Base-by-base conservation (phyloP, 1,140 invertebrate species). In the Sitophilus oryzae region DNA sequence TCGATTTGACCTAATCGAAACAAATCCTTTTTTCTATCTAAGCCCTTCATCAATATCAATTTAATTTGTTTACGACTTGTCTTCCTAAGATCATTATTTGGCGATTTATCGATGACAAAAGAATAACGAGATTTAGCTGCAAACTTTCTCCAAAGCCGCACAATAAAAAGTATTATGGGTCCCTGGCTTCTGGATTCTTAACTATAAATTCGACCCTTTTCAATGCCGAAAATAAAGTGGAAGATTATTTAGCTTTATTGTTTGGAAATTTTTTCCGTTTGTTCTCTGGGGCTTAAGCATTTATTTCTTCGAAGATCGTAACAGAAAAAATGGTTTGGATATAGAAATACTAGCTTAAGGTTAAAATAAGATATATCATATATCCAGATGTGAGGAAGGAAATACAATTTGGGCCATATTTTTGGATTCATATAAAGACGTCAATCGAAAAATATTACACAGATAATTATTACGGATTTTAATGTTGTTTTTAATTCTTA, bases 111-210 rank as follows among this genome's bases (percentile, higher is more conserved):
- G 25, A 30, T 30, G 25, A 30, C 25, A 30, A 30, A 30, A 30
- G 25, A 30, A 30, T 30, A 30, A 30, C 25, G 25, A 30, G 25
- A 30, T 11, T 30, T 30, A 30, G 25, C 25, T 6, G 25, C 5
- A 30, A 30, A 30, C 25, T 30, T 30, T 30, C 25, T 11, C 25
- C 11, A 30, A 30, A 30, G 25, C 25, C 53, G 37, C 42, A 57
- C 55, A 57, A 57, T 57, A 57, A 57, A 57, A 57, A 43, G 48
- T 57, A 51, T 57, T 57, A 57, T 22, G 15, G 21, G 20, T 14
- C 22, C 43, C 25, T 14, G 42, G 47, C 30, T 51, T 57, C 10
- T 46, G 22, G 30, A 25, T 35, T 46, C 22, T 23, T 46, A 15
- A 25, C 22, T 30, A 46, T 46, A 46, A 46, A 25, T 35, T 35